These are phyloP conservation scores for Thomomys bottae DNA, from an alignment of 2,113 vertebrate species.

Conservation along the genomic window DNA sequence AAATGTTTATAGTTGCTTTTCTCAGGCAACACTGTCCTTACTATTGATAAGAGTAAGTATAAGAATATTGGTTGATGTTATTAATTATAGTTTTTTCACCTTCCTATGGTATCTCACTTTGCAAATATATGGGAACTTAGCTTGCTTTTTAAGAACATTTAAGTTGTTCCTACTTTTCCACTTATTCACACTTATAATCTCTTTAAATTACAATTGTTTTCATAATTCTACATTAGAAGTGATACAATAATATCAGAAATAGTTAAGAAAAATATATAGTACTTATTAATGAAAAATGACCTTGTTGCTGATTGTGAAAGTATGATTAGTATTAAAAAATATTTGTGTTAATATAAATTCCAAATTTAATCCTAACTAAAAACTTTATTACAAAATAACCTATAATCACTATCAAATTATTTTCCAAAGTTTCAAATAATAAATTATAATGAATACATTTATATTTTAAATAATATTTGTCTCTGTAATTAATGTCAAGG, in stretches of 20 bases:
- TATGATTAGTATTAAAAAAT: conserved; percentile 18
- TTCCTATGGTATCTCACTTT: no score
- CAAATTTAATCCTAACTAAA: conserved; percentile 25
- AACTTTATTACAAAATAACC: background rate
- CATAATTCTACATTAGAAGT: background rate
- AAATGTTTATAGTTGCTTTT: background rate
- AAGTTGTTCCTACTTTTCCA: no score
- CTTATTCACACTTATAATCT: background rate
- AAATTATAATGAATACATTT: conserved; percentile 57
- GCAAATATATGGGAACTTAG: no score
- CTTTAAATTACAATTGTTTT: background rate
- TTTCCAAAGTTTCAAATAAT: conserved; percentile 42
- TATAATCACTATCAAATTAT: conserved; percentile 16
- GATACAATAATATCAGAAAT: background rate
- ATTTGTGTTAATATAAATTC: background rate
- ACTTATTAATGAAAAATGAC: background rate
- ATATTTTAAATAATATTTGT: conserved; percentile 54
- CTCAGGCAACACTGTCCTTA: background rate
- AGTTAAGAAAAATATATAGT: background rate
- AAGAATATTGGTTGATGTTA: no score
- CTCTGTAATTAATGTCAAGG: conserved; percentile 11
- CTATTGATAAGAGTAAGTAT: no score
- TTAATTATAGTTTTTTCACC: no score
- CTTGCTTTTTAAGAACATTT: background rate
- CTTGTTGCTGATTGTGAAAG: background rate